Base-by-base conservation (phyloP, 92 coral and sea anemone genomes). In the Hydrozoanthus gracilis region DNA sequence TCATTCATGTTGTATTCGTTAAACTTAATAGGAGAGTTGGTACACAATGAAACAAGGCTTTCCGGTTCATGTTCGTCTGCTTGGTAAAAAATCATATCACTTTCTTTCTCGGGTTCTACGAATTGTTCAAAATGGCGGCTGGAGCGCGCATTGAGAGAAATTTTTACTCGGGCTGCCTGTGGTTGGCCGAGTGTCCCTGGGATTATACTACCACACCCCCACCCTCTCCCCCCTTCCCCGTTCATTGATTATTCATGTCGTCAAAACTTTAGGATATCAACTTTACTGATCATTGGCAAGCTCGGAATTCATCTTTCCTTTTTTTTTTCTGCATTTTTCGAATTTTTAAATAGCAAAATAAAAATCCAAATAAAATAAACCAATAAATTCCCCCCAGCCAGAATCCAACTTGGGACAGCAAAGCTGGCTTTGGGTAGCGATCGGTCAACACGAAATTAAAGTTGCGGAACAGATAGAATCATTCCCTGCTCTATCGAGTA, bases 1-100 rank as follows among this genome's bases (percentile, higher is more conserved):
- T 70, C 75, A 18, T 70, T 27, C 49, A 70, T 27, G 75, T 70
- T 70, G 13, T 35, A 70, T 70, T 27, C 68, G 68, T 62, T 62
- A 62, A 62, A 62, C 68, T 27, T 27, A 27, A 27, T 27, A 27
- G 39, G 39, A 27, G 39, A 27, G 39, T 27, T 27, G 39, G 39
- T 62, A 62, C 68, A 62, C 68, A 62, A 62, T 62, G 68, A 62
- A 62, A 62, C 68, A 62, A 62, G 68, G 39, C 39, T 27, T 27
- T 27, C 39, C 39, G 39, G 39, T 27, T 27, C 39, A 27, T 27
- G 39, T 27, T 62, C 68, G 68, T 62, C 68, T 62, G 68, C 68
- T 62, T 62, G 27, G 68, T 62, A 62, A 62, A 62, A 27, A 27
- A 27, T 27, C 39, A 27, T 27, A 27, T 27, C 39, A 27, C 39